Percentiles rank a stretch among this genome's conserved stretches.
Evolutionary conservation across 2,113 vertebrate genomes (phyloP).

Genomic region (Cheilinus undulatus): DNA sequence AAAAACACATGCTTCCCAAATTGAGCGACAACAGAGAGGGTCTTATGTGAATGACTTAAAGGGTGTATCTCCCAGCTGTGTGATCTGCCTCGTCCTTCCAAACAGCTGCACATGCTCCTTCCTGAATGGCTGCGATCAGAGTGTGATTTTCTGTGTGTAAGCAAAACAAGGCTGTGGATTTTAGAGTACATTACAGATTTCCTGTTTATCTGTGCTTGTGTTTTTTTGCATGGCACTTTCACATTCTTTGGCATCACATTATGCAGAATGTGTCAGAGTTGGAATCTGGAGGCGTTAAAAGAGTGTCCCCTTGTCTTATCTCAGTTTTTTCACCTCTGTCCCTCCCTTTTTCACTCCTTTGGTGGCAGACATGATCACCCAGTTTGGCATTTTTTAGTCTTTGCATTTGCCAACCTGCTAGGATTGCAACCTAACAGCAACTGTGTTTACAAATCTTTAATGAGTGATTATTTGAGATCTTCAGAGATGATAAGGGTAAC

Average conservation of each 20-base stretch:
- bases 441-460: constrained; percentile 11
- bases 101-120: constrained; percentile 41
- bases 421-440: neutral
- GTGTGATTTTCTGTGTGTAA: constrained; percentile 18
- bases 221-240: constrained; percentile 2
- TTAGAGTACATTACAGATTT: constrained; percentile 11
- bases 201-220: constrained; percentile 2
- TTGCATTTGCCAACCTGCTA: constrained; percentile 6
- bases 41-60: constrained; percentile 48
- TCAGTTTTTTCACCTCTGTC: neutral
- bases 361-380: constrained; percentile 17
- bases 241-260: constrained; percentile 13
- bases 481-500: constrained; percentile 2
- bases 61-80: constrained; percentile 43
- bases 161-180: constrained; percentile 6
- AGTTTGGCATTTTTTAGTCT: constrained; percentile 5
- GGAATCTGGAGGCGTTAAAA: constrained; percentile 19
- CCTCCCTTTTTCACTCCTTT: constrained; percentile 8
- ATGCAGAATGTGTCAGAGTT: constrained; percentile 22
- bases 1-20: constrained; percentile 44
- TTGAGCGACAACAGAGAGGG: constrained; percentile 33
- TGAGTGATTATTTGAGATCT: constrained; percentile 7
- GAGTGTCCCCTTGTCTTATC: neutral
- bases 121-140: neutral
- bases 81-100: constrained; percentile 23